Conservation (phyloP, 2,113 vertebrate genomes). For the Alethe castanea region DNA sequence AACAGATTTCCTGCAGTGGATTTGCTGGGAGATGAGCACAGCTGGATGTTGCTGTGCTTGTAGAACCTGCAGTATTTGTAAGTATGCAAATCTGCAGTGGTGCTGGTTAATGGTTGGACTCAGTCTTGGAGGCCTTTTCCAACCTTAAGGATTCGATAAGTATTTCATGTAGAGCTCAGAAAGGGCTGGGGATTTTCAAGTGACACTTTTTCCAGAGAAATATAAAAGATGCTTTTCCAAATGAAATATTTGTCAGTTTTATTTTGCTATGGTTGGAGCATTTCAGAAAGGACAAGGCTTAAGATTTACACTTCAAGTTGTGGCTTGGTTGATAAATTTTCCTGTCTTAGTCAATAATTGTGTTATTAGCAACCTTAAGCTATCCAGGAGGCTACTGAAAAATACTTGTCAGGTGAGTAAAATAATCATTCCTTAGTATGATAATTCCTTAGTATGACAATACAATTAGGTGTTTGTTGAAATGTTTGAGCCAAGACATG, state of each 20-base stretch:
- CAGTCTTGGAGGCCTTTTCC: not conserved
- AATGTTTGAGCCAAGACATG: not conserved
- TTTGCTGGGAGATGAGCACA: not conserved
- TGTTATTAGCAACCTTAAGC: not conserved
- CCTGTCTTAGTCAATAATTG: not conserved
- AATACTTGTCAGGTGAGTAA: not conserved
- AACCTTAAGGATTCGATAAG: not conserved
- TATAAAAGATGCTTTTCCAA: not conserved
- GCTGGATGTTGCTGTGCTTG: not conserved
- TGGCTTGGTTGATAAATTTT: not conserved
- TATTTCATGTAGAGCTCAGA: not conserved
- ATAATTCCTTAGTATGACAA: not conserved
- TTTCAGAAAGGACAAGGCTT: not conserved
- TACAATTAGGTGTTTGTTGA: not conserved
- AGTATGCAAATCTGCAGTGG: accelerated
- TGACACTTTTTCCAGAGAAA: not conserved
- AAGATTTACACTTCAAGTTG: not conserved
- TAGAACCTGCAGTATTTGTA: not conserved
- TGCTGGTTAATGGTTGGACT: not conserved
- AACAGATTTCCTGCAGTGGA: not conserved
- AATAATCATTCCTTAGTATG: not conserved
- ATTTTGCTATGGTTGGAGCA: not conserved
- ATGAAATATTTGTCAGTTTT: not conserved
- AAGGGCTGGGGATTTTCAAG: not conserved
- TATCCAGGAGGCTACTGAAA: not conserved